Evolutionary conservation across 2,888 invertebrate genomes (phyloP).

Genomic region (Nysson spinosus): DNA sequence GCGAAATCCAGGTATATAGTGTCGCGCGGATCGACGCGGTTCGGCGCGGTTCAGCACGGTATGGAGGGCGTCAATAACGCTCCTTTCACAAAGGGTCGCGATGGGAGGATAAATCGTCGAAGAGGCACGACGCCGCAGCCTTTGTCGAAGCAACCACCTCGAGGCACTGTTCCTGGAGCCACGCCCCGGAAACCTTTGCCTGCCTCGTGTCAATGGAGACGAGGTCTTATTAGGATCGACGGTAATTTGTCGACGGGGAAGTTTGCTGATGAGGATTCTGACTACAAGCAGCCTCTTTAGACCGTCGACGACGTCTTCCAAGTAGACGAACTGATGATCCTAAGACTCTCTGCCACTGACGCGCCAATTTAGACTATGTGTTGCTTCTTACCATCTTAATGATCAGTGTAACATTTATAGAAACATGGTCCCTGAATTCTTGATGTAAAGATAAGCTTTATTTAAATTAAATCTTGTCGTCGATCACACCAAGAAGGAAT

Average conservation of each 20-base stretch:
- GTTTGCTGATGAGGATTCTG: conserved; percentile 65
- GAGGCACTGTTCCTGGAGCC: conserved; percentile 52
- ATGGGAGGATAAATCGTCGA: conserved; percentile 57
- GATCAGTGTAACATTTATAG: not conserved
- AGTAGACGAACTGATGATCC: not conserved
- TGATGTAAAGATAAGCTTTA: too few relatives aligned
- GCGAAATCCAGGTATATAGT: conserved; percentile 16
- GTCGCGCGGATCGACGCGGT: not conserved
- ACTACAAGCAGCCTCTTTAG: conserved; percentile 3
- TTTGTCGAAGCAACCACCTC: conserved; percentile 56
- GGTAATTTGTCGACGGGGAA: conserved; percentile 69
- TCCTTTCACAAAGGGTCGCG: conserved; percentile 56
- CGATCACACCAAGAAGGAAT: too few relatives aligned
- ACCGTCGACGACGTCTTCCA: conserved; percentile 1
- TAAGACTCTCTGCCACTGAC: not conserved
- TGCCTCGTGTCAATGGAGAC: conserved; percentile 59
- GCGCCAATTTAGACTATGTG: not conserved
- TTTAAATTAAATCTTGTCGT: too few relatives aligned
- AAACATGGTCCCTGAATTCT: too few relatives aligned
- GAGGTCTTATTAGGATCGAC: conserved; percentile 66
- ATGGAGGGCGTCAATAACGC: conserved; percentile 56
- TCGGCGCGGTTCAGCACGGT: conserved; percentile 17
- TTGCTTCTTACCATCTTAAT: not conserved
- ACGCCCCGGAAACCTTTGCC: conserved; percentile 61
- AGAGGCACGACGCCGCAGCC: conserved; percentile 56